phyloP scores from a whole-genome alignment of 2,797 vertebrate genomes.

The Diplodus puntazzo region DNA sequence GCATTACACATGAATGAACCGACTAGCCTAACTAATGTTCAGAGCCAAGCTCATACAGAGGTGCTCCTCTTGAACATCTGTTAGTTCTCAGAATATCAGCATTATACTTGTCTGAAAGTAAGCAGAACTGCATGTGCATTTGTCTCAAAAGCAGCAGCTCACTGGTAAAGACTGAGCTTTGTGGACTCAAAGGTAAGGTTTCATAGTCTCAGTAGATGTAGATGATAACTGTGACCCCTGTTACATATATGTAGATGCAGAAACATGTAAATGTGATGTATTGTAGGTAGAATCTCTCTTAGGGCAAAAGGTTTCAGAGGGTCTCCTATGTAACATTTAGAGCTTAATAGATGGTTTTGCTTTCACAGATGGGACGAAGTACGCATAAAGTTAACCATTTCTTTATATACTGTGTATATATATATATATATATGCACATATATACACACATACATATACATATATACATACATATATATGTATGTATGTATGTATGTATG shows the following conservation, averaged over 20 bases:
- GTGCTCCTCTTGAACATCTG: slow-evolving; percentile 25
- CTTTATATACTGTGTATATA: too few relatives aligned
- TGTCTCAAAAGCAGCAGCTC: slow-evolving; percentile 69
- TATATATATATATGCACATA: too few relatives aligned
- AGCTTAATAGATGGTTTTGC: not conserved
- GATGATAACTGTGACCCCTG: slow-evolving; percentile 34
- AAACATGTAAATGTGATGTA: slow-evolving; percentile 24
- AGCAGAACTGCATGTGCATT: slow-evolving; percentile 60
- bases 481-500: too few relatives aligned
- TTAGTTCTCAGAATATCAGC: slow-evolving; percentile 18
- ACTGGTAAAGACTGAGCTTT: slow-evolving; percentile 61
- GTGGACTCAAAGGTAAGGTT: slow-evolving; percentile 72
- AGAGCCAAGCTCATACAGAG: slow-evolving; percentile 8
- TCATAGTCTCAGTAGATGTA: slow-evolving; percentile 37
- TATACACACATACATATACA: too few relatives aligned
- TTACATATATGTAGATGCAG: slow-evolving; percentile 25
- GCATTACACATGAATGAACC: slow-evolving; percentile 31
- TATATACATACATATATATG: too few relatives aligned
- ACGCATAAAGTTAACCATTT: too few relatives aligned
- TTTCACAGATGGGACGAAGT: not conserved
- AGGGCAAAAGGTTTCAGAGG: not conserved
- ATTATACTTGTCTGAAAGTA: slow-evolving; percentile 23
- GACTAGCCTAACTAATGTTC: slow-evolving; percentile 6
- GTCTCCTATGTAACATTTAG: not conserved
- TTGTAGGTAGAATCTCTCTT: slow-evolving; percentile 9